phyloP scores from a whole-genome alignment of 2,113 vertebrate genomes.

The Apeltes quadracus region DNA sequence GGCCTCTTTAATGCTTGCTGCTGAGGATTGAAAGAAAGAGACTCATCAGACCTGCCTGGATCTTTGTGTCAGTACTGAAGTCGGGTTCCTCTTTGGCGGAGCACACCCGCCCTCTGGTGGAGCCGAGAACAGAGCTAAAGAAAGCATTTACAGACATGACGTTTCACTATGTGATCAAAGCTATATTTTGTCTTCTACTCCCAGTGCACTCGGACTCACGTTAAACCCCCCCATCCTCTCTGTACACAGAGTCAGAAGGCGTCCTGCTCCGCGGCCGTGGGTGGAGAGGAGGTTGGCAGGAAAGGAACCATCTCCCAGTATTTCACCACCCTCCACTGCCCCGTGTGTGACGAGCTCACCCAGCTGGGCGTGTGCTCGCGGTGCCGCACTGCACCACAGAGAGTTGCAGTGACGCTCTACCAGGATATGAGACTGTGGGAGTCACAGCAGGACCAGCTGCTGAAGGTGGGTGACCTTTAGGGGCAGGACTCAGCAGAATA shows the following conservation, averaged over 20 bases:
- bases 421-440: slow-evolving; percentile 92
- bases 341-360: slow-evolving; percentile 93
- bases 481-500: too few species aligned
- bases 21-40: slow-evolving; percentile 21
- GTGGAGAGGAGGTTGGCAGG: slow-evolving; percentile 80
- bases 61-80: slow-evolving; percentile 36
- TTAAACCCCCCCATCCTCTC: neutral
- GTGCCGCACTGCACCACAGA: slow-evolving; percentile 91
- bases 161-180: neutral
- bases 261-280: slow-evolving; percentile 74
- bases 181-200: neutral
- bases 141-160: neutral
- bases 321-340: slow-evolving; percentile 96
- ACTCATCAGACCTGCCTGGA: slow-evolving; percentile 19
- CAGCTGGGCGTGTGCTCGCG: slow-evolving; percentile 91
- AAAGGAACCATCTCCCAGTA: slow-evolving; percentile 98
- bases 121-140: neutral
- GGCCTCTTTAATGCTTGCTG: slow-evolving; percentile 14
- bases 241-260: slow-evolving; percentile 88
- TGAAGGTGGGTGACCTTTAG: slow-evolving; percentile 83
- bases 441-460: slow-evolving; percentile 88
- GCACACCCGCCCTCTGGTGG: slow-evolving; percentile 53
- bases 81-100: neutral
- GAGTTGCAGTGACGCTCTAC: slow-evolving; percentile 88
- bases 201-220: neutral